Percentiles rank a stretch among this genome's conserved stretches.
Evolutionary conservation across 1,140 invertebrate species (phyloP).

Genomic region (Psilanteris sp.): DNA sequence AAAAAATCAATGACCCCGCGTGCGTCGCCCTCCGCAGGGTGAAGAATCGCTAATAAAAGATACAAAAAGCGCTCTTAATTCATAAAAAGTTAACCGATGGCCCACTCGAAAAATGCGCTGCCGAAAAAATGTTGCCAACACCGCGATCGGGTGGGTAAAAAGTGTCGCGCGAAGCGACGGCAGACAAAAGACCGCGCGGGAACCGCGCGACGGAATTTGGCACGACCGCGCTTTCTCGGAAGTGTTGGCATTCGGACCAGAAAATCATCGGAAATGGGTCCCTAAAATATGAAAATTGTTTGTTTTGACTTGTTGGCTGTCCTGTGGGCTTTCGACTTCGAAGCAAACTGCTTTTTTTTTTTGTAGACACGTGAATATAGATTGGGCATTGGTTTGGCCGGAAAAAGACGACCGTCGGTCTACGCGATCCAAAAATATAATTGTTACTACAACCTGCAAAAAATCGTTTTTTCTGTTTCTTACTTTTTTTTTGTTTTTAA

Average conservation of each 20-base stretch:
- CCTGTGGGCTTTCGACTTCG: neutral
- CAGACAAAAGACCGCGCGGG: neutral
- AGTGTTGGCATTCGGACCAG: conserved; percentile 18
- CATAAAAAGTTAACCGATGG: conserved; percentile 37
- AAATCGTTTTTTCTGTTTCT: no score
- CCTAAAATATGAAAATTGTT: conserved; percentile 27
- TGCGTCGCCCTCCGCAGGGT: conserved; percentile 52
- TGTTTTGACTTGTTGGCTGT: conserved; percentile 22
- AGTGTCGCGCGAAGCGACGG: neutral
- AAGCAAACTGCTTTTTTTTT: neutral
- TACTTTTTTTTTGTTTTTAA: no score
- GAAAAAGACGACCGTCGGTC: no score
- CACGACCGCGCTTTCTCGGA: conserved; percentile 11
- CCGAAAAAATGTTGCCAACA: conserved; percentile 16
- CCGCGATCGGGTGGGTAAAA: conserved; percentile 20
- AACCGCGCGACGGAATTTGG: conserved; percentile 11
- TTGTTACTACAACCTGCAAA: no score
- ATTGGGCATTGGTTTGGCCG: neutral
- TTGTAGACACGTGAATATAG: no score
- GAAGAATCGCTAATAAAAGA: conserved; percentile 55
- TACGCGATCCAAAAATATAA: no score
- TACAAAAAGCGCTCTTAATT: conserved; percentile 49
- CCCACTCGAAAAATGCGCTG: conserved; percentile 7
- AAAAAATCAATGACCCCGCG: conserved; percentile 63
- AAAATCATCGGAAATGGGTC: conserved; percentile 18